These are phyloP conservation scores for Diploptera punctata DNA, from an alignment of 2,888 invertebrate genomes.

Conservation along the genomic window DNA sequence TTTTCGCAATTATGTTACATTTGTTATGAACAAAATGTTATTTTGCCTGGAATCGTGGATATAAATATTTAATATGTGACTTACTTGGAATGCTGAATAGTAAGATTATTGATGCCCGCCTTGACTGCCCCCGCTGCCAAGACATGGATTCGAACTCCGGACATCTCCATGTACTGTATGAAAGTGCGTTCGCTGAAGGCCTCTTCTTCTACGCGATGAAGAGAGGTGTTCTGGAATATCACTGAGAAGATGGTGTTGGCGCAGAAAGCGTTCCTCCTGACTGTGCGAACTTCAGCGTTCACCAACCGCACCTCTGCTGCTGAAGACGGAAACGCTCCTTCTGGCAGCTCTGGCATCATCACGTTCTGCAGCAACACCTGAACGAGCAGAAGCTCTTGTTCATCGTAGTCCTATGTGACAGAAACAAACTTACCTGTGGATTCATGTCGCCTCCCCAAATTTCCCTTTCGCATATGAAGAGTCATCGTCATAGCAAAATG, in stretches of 20 bases:
- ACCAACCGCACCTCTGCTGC: slow-evolving; percentile 61
- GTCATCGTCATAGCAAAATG: too few relatives aligned
- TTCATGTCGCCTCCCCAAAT: too few relatives aligned
- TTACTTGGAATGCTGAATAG: slow-evolving; percentile 69
- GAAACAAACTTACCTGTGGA: slow-evolving; percentile 6
- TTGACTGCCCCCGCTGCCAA: slow-evolving; percentile 66
- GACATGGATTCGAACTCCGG: slow-evolving; percentile 63
- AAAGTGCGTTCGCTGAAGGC: slow-evolving; percentile 69
- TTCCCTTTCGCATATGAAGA: too few relatives aligned
- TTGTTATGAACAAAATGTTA: too few relatives aligned
- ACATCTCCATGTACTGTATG: slow-evolving; percentile 66
- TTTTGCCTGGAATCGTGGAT: neutral
- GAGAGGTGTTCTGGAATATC: slow-evolving; percentile 65
- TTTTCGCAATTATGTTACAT: too few relatives aligned
- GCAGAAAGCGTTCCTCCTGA: slow-evolving; percentile 69
- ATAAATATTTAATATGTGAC: slow-evolving; percentile 41
- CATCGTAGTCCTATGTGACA: slow-evolving; percentile 18
- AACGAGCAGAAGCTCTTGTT: slow-evolving; percentile 23
- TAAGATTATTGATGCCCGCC: slow-evolving; percentile 68
- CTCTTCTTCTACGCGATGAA: slow-evolving; percentile 65
- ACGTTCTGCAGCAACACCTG: slow-evolving; percentile 72
- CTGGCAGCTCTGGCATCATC: slow-evolving; percentile 64
- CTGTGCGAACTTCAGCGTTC: slow-evolving; percentile 62
- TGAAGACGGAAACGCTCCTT: slow-evolving; percentile 68
- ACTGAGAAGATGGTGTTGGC: slow-evolving; percentile 70